A percentile compares a stretch with the other conserved stretches of the same genome.
phyloP scores from a whole-genome alignment of 2,797 vertebrate species.

The Miichthys miiuy region DNA sequence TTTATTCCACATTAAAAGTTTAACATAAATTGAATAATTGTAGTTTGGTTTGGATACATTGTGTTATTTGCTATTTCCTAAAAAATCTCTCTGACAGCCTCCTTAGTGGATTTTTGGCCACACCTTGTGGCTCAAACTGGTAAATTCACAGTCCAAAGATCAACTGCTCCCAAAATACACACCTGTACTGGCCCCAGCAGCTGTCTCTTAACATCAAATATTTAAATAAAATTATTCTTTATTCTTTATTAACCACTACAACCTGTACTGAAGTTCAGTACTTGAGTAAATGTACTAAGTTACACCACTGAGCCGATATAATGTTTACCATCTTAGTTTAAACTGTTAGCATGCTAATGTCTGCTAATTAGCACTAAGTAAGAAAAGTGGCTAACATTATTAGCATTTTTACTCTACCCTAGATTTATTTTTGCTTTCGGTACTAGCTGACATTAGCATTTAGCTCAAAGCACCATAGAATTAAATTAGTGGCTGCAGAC shows the following conservation, averaged over 20 bases:
- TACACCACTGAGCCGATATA: too few species aligned
- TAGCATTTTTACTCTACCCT: too few species aligned
- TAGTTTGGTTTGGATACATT: neutral
- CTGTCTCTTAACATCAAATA: too few species aligned
- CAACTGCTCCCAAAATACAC: neutral
- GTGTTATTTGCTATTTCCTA: too few species aligned
- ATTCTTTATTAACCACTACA: neutral
- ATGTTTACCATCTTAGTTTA: too few species aligned
- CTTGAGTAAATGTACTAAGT: too few species aligned
- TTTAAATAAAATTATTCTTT: neutral
- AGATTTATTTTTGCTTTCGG: too few species aligned
- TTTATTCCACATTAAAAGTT: neutral
- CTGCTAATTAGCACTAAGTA: too few species aligned
- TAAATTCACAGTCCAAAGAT: neutral
- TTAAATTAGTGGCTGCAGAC: neutral
- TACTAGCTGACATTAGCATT: neutral
- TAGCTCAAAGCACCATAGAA: neutral
- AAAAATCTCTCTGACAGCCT: neutral
- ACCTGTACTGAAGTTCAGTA: too few species aligned
- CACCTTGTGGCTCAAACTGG: constrained; percentile 18
- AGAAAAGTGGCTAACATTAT: too few species aligned
- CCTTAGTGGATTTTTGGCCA: constrained; percentile 3
- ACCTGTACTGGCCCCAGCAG: neutral
- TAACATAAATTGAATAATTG: neutral
- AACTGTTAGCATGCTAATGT: too few species aligned